These are phyloP conservation scores for Ciconia stormi DNA, from an alignment of 2,113 vertebrate genomes.

Conservation along the genomic window DNA sequence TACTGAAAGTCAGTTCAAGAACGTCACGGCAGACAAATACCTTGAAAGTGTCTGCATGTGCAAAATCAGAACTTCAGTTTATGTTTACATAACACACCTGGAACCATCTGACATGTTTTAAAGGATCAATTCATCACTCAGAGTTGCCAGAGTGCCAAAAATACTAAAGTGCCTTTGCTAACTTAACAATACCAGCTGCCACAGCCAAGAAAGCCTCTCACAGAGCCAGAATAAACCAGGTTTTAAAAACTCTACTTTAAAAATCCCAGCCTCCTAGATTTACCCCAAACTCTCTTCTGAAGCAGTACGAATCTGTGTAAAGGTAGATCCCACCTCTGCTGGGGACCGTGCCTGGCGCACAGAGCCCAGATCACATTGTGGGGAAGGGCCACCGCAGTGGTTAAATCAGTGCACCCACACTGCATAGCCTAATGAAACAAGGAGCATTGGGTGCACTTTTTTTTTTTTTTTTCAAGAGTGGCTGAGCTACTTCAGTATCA, in stretches of 20 bases:
- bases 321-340: not conserved
- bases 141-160: not conserved
- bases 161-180: not conserved
- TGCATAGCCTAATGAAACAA: not conserved
- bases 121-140: not conserved
- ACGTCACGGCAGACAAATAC: rapidly evolving
- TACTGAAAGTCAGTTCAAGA: not conserved
- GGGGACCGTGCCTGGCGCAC: too few relatives aligned
- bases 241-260: not conserved
- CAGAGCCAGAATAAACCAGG: not conserved
- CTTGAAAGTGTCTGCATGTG: not conserved
- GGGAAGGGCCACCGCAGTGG: not conserved
- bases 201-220: not conserved
- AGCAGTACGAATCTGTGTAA: not conserved
- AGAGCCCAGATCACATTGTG: not conserved
- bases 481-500: not conserved
- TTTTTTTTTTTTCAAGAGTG: not conserved
- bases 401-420: not conserved
- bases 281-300: not conserved
- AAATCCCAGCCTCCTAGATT: not conserved
- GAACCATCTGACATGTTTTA: not conserved
- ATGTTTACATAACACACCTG: not conserved
- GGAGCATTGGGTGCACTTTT: not conserved
- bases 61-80: not conserved
- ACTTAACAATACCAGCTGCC: not conserved